These are phyloP conservation scores for Falcaria lacertinaria DNA, from an alignment of 2,888 invertebrate genomes.

Conservation along the genomic window DNA sequence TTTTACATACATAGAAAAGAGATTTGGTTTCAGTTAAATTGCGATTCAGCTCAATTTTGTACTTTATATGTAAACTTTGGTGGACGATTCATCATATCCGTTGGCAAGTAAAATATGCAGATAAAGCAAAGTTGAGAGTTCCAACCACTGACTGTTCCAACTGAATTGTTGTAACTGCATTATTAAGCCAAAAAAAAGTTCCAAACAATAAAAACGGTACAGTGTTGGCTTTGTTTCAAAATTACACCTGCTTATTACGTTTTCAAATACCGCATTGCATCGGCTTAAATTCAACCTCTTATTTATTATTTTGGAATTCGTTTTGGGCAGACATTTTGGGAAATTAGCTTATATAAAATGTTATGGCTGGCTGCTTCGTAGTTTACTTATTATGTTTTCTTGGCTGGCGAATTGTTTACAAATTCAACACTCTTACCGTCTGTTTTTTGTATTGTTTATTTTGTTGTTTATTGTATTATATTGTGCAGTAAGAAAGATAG, in stretches of 20 bases:
- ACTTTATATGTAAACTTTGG: no score
- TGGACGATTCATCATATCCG: no score
- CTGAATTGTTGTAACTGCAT: background rate
- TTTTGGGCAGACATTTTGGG: background rate
- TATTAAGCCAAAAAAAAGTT: slow-evolving; percentile 13
- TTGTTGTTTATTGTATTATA: no score
- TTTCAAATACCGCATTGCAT: slow-evolving; percentile 16
- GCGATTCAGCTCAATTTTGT: no score
- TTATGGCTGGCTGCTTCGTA: background rate
- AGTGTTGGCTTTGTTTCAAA: slow-evolving; percentile 30
- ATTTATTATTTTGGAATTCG: background rate
- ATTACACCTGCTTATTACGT: slow-evolving; percentile 20
- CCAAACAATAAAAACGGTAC: slow-evolving; percentile 8
- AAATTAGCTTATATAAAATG: background rate
- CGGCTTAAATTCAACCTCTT: slow-evolving; percentile 4
- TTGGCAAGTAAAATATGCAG: no score
- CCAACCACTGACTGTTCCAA: background rate
- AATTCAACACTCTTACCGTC: background rate
- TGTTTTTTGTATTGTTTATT: no score
- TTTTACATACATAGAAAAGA: no score
- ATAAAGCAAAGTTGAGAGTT: background rate
- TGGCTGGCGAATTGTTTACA: background rate
- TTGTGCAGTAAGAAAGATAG: no score
- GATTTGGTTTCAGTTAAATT: no score
- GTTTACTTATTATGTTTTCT: background rate